Evolutionary conservation across 2,797 vertebrate genomes (phyloP).

Genomic region (Psittacula echo): DNA sequence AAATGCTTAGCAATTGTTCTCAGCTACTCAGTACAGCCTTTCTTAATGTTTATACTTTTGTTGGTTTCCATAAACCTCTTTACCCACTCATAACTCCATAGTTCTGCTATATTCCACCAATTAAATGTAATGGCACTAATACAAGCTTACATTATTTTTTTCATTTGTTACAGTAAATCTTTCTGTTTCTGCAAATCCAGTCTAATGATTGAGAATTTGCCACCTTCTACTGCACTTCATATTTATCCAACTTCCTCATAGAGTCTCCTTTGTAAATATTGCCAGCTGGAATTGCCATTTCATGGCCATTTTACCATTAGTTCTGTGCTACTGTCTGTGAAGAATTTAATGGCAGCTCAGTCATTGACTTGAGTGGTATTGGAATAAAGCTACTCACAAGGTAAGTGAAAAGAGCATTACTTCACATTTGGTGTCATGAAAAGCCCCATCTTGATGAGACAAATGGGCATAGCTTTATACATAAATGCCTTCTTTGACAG

Average conservation of each 20-base stretch:
- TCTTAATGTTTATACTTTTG: conserved; percentile 12
- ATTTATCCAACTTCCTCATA: background rate
- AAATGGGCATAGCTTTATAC: conserved; percentile 11
- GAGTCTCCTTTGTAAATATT: background rate
- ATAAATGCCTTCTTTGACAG: conserved; percentile 36
- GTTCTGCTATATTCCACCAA: background rate
- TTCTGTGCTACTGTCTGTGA: background rate
- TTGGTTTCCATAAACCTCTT: conserved; percentile 3
- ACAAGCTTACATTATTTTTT: background rate
- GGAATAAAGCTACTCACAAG: conserved; percentile 36
- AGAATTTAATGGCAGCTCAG: conserved; percentile 16
- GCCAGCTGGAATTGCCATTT: conserved; percentile 32
- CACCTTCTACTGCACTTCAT: background rate
- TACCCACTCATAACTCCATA: background rate
- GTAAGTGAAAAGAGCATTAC: conserved; percentile 40
- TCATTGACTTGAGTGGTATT: background rate
- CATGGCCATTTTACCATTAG: conserved; percentile 10
- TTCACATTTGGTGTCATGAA: background rate
- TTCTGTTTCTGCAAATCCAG: background rate
- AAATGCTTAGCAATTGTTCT: background rate
- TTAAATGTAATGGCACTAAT: conserved; percentile 1
- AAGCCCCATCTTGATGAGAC: background rate
- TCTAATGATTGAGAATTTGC: background rate
- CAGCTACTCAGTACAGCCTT: background rate
- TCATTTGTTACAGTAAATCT: background rate